A percentile compares a stretch with the other conserved stretches of the same genome.
Evolutionary conservation across 2,888 invertebrate genomes (phyloP).

Genomic region (Mesoligia furuncula): DNA sequence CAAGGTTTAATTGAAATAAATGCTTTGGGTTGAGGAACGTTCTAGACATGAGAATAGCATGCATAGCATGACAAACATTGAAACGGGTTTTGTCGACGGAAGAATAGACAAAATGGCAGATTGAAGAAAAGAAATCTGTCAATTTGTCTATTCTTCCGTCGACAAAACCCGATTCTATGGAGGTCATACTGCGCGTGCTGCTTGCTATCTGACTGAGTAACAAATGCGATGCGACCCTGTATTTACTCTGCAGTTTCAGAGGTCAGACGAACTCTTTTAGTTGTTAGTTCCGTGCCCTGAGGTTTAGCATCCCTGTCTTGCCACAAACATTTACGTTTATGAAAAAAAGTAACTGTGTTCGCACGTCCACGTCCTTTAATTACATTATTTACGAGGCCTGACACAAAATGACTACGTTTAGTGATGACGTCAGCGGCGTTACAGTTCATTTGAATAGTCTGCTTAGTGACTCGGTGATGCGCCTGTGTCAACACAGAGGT

Average conservation of each 20-base stretch:
- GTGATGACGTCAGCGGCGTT: constrained; percentile 37
- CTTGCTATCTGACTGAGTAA: not conserved
- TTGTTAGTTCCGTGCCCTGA: not conserved
- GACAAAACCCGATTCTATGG: not conserved
- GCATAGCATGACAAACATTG: too few relatives aligned
- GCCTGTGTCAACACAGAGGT: constrained; percentile 38
- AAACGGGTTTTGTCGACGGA: too few relatives aligned
- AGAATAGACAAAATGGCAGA: too few relatives aligned
- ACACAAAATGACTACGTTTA: constrained; percentile 30
- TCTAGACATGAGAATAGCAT: not conserved
- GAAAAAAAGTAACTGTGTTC: not conserved
- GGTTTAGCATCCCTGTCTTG: not conserved
- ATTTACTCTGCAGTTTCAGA: not conserved
- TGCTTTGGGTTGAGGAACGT: too few relatives aligned
- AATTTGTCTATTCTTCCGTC: not conserved
- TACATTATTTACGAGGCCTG: constrained; percentile 24
- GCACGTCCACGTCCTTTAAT: constrained; percentile 18
- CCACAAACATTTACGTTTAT: not conserved
- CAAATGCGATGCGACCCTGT: not conserved
- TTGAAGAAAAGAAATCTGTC: too few relatives aligned
- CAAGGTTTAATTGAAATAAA: too few relatives aligned
- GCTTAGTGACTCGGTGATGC: constrained; percentile 18
- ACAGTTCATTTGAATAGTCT: constrained; percentile 18
- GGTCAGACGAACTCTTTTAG: not conserved
- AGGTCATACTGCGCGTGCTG: not conserved